These are phyloP conservation scores for Amphiprion clarkii DNA, from an alignment of 2,797 vertebrate genomes.

Conservation along the genomic window DNA sequence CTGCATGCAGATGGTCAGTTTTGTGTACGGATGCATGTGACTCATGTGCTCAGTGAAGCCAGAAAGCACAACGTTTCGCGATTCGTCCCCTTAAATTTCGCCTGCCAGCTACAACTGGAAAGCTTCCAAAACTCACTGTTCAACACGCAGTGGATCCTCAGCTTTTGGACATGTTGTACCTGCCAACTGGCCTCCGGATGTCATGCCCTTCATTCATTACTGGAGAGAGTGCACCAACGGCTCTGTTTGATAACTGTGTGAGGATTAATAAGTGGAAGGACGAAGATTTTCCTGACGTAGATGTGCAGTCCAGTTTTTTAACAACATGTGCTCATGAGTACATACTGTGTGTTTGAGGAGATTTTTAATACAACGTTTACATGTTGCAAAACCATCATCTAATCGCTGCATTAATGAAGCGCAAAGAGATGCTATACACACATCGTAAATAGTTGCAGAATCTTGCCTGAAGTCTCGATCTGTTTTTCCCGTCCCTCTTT, in stretches of 20 bases:
- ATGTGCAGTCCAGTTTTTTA: not conserved
- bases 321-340: not conserved
- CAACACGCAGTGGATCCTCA: constrained; percentile 28
- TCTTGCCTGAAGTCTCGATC: not conserved
- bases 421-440: not conserved
- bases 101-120: constrained; percentile 55
- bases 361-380: not conserved
- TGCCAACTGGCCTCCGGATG: constrained; percentile 55
- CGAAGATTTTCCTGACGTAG: not conserved
- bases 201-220: constrained; percentile 40
- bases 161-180: constrained; percentile 49
- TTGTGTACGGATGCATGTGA: constrained; percentile 47
- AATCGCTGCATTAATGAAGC: not conserved
- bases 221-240: constrained; percentile 15
- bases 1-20: constrained; percentile 56
- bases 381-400: not conserved
- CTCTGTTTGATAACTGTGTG: constrained; percentile 14
- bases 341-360: not conserved
- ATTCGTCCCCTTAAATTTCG: constrained; percentile 20
- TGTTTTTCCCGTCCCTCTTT: not conserved
- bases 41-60: constrained; percentile 53
- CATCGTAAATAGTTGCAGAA: not conserved
- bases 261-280: constrained; percentile 21
- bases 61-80: constrained; percentile 36
- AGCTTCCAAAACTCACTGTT: constrained; percentile 44